These are phyloP conservation scores for Halcyon malimbica DNA, from an alignment of 2,113 vertebrate species.

Conservation along the genomic window DNA sequence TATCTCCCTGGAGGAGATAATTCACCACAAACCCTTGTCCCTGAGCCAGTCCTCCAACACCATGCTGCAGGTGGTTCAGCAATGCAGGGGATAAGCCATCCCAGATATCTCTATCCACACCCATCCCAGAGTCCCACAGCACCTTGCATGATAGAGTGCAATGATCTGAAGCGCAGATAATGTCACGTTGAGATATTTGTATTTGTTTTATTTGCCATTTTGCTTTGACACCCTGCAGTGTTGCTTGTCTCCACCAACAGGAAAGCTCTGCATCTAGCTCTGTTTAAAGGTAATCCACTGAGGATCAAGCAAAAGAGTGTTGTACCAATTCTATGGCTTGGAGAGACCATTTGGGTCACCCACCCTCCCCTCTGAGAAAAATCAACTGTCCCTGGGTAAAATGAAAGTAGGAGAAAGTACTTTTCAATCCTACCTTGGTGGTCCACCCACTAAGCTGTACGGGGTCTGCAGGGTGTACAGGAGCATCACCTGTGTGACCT, in stretches of 20 bases:
- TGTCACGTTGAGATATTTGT: accelerated
- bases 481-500: background rate
- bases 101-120: too few species aligned
- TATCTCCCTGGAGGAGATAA: background rate
- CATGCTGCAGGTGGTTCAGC: accelerated
- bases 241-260: background rate
- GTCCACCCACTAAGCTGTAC: accelerated
- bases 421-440: background rate
- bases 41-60: background rate
- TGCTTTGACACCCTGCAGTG: background rate
- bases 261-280: background rate
- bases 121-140: too few species aligned
- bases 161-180: too few species aligned
- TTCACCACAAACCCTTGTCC: background rate
- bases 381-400: background rate
- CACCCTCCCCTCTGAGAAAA: background rate
- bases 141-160: accelerated
- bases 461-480: background rate
- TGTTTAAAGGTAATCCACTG: background rate
- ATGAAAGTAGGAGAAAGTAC: background rate
- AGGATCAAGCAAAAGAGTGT: background rate
- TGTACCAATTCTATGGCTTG: background rate
- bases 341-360: background rate
- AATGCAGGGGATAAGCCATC: background rate
- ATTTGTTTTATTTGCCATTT: background rate